Percentiles rank a stretch among this genome's conserved stretches.
Evolutionary conservation across 2,888 invertebrate species (phyloP).

Genomic region (Nephrotoma flavescens): DNA sequence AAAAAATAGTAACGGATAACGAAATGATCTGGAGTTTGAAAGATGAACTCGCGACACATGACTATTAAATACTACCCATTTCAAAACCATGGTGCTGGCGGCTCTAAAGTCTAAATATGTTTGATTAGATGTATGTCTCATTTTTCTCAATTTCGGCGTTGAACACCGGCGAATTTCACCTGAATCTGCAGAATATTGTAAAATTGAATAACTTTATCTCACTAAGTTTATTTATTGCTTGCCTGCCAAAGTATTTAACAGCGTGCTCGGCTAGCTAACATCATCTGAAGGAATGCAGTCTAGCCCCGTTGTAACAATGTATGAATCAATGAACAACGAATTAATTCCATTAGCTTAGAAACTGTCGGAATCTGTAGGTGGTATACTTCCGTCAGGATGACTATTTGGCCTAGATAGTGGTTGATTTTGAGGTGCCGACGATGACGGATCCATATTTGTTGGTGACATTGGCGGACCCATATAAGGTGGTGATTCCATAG

Average conservation of each 20-base stretch:
- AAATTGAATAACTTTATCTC: not conserved
- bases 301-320: too few relatives aligned
- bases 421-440: conserved; percentile 36
- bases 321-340: too few relatives aligned
- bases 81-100: too few relatives aligned
- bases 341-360: too few relatives aligned
- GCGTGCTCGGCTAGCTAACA: too few relatives aligned
- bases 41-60: conserved; percentile 88
- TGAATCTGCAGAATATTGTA: conserved; percentile 42
- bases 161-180: conserved; percentile 72
- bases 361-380: not conserved
- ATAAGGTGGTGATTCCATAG: conserved; percentile 43
- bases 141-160: too few relatives aligned
- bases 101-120: too few relatives aligned
- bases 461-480: conserved; percentile 44
- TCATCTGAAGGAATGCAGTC: too few relatives aligned
- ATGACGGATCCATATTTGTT: conserved; percentile 48
- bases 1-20: too few relatives aligned
- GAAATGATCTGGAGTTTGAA: too few relatives aligned
- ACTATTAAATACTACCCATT: too few relatives aligned
- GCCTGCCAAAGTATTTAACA: conserved; percentile 87
- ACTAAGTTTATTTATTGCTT: conserved; percentile 15
- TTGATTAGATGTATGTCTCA: too few relatives aligned
- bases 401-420: conserved; percentile 32
- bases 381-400: conserved; percentile 20